Evolutionary conservation across 2,113 vertebrate genomes (phyloP).

Genomic region (Sterna hirundo): DNA sequence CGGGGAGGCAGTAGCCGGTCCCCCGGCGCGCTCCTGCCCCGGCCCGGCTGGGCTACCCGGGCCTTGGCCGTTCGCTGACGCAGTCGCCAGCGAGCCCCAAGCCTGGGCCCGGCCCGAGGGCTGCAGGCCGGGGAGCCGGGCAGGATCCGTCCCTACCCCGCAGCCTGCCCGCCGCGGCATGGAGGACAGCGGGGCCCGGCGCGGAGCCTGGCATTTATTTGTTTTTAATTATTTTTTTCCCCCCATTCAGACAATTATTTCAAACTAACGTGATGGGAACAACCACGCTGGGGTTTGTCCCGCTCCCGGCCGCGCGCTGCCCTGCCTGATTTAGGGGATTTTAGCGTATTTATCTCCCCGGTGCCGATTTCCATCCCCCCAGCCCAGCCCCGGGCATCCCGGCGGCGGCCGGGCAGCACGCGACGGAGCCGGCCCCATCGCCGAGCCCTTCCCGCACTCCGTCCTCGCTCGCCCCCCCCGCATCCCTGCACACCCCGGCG

Average conservation of each 20-base stretch:
- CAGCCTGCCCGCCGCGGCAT: neutral
- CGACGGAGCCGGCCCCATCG: neutral
- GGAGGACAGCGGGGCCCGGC: neutral
- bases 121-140: neutral
- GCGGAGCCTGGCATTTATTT: neutral
- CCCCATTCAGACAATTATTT: neutral
- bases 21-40: neutral
- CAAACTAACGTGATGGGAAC: neutral
- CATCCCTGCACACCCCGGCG: neutral
- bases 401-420: neutral
- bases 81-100: neutral
- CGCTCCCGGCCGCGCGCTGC: slow-evolving; percentile 67
- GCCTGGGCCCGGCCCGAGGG: neutral
- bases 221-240: neutral
- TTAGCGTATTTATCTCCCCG: neutral
- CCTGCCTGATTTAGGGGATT: neutral
- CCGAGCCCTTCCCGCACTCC: neutral
- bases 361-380: neutral
- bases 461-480: neutral
- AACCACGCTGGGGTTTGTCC: neutral
- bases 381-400: neutral
- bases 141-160: neutral
- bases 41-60: neutral
- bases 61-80: neutral
- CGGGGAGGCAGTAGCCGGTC: neutral